Conservation (phyloP, 1,140 invertebrate species). For the Steinernema khuongi region DNA sequence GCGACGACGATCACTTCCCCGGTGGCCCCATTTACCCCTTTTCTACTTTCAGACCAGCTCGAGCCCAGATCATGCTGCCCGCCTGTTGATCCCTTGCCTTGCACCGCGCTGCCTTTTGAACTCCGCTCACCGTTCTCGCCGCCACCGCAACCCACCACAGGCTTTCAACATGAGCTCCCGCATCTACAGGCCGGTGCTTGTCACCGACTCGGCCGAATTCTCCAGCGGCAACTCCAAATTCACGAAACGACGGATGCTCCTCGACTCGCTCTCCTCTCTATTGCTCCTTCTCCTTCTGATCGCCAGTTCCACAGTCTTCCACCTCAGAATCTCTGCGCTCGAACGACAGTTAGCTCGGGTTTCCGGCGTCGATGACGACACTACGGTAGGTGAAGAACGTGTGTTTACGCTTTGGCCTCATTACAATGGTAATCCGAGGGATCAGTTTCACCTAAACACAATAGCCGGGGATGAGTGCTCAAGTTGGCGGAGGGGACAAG, state of each 20-base stretch:
- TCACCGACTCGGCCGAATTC: background rate
- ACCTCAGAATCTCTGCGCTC: background rate
- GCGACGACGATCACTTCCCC: background rate
- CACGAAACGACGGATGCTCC: background rate
- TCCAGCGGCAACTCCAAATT: background rate
- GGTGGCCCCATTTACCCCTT: too few relatives aligned
- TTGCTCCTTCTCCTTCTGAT: background rate
- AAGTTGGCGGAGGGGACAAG: background rate
- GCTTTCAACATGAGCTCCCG: background rate
- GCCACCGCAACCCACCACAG: background rate
- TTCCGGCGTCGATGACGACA: background rate
- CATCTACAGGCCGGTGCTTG: background rate
- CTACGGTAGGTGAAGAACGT: background rate
- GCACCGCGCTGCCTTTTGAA: background rate
- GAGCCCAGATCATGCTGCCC: background rate
- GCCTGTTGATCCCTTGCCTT: background rate
- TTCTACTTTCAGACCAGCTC: background rate
- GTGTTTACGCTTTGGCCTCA: background rate
- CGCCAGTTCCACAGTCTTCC: background rate
- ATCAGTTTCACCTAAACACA: constrained; percentile 12
- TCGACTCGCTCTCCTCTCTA: background rate
- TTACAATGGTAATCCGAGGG: background rate
- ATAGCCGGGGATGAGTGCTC: background rate
- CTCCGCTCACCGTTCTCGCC: background rate
- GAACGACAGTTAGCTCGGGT: background rate